Evolutionary conservation across 2,113 vertebrate genomes (phyloP), one percentile per base, ranked within the genome.

Genomic region (Colius striatus): DNA sequence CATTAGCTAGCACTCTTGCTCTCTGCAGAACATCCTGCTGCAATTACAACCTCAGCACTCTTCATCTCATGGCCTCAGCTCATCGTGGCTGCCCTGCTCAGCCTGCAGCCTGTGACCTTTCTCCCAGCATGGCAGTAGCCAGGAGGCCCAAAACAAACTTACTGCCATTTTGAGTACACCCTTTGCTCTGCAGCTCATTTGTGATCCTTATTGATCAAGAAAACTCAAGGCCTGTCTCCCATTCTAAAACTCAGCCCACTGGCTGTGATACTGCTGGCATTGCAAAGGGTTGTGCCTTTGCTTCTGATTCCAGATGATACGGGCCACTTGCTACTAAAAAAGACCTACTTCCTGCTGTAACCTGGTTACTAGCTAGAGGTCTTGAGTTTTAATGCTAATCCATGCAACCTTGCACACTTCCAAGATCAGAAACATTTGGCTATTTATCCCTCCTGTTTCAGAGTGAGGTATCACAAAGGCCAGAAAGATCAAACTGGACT

Each of bases 271-370:
- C 8, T 47, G 55, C 48, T 41, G 30, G 50, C 22, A 43, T 12
- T 66, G 43, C 75, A 65, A n/a, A 38, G 23, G 18, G 5, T 65
- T 55, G 12, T 53, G 58, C 70, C 53, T 87, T 82, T 74, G 21
- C 36, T 63, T 84, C 48, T 43, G 45, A 75, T 71, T 71, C 48
- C 50, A 57, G 38, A 63, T 75, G 89, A 92, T 94, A 89, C 65
- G 84, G 91, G 87, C 81, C 77, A 81, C 53, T 47, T 84, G 87
- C 87, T 91, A 84, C 77, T 89, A 51, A 82, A 89, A 88, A 55
- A n/a, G 80, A 95, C 74, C 77, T 65, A 62, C 84, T 94, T 91
- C 91, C 58, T 65, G 13, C 80, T 68, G 5, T 78, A 92, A 87
- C 45, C 50, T 89, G 84, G 58, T 91, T 96, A 63, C 71, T 79